These are phyloP conservation scores for Aplodontia rufa DNA, from an alignment of 2,113 vertebrate species.

Conservation along the genomic window DNA sequence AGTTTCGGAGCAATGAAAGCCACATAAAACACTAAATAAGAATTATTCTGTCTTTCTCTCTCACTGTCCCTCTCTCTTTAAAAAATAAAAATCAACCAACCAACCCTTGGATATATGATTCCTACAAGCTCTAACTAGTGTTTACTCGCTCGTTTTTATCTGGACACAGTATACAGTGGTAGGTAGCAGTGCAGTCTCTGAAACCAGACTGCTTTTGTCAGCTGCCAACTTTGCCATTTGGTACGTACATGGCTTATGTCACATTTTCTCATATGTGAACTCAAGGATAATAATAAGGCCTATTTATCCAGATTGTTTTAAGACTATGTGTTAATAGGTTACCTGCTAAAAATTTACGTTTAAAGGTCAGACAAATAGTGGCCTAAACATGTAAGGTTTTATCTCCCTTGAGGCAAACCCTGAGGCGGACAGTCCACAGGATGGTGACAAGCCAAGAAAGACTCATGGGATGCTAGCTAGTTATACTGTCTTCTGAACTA, in stretches of 20 bases:
- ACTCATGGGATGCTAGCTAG: not conserved
- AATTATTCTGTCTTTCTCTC: too few species aligned
- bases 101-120: not conserved
- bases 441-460: not conserved
- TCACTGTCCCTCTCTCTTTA: too few species aligned
- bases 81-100: too few species aligned
- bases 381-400: not conserved
- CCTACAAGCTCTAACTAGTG: not conserved
- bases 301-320: not conserved
- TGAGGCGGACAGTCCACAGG: not conserved
- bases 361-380: not conserved
- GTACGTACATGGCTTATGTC: not conserved
- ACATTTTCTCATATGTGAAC: not conserved
- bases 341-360: not conserved
- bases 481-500: fast-evolving
- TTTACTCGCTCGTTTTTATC: not conserved
- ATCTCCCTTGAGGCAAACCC: not conserved
- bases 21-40: too few species aligned
- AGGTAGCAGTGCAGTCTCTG: not conserved
- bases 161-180: not conserved
- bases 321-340: not conserved
- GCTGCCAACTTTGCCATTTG: not conserved
- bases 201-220: not conserved
- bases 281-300: not conserved
- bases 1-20: too few species aligned